These are phyloP conservation scores for Conus ventricosus DNA, from an alignment of 1,140 invertebrate genomes.

Conservation along the genomic window DNA sequence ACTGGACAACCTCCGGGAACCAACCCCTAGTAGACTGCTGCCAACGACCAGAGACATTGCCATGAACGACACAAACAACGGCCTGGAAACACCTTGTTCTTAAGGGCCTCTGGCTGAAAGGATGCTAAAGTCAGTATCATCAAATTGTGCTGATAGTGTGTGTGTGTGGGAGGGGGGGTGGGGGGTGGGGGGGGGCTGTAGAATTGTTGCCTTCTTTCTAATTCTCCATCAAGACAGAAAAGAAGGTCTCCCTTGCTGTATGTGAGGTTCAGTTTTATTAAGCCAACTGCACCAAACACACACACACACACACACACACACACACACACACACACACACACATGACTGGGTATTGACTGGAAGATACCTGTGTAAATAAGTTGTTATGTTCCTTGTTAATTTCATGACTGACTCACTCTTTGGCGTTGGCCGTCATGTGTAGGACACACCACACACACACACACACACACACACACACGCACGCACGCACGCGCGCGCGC, in stretches of 20 bases:
- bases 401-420: not conserved
- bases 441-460: too few species aligned
- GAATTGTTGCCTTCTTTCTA: not conserved
- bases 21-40: too few species aligned
- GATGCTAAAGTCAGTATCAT: not conserved
- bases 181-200: too few species aligned
- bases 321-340: not conserved
- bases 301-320: not conserved
- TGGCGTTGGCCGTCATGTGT: too few species aligned
- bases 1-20: too few species aligned
- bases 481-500: too few species aligned
- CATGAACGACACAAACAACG: not conserved
- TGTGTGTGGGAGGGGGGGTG: too few species aligned
- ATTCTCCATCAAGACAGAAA: not conserved
- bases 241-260: not conserved
- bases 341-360: not conserved
- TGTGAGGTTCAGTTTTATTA: not conserved
- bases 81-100: not conserved
- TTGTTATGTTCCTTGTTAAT: not conserved
- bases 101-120: not conserved
- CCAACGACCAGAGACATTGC: not conserved
- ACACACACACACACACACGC: too few species aligned
- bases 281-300: not conserved
- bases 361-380: not conserved
- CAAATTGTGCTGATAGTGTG: not conserved